A percentile compares a stretch with the other conserved stretches of the same genome.
Conservation (phyloP, 2,113 vertebrate species). For the Chlamydotis undulata region DNA sequence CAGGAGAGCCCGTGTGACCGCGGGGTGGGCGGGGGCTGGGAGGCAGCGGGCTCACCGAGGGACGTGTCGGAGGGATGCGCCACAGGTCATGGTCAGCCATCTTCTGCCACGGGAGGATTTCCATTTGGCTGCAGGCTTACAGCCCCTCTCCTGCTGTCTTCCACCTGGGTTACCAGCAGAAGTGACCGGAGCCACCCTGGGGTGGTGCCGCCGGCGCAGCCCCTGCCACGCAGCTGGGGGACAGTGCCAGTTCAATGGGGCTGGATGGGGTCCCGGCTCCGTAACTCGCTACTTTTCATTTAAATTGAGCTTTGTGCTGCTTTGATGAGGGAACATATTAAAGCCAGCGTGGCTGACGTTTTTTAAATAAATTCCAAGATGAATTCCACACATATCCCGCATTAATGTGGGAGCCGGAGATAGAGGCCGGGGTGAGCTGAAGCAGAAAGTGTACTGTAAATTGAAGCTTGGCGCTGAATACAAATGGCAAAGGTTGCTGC, state of each 20-base stretch:
- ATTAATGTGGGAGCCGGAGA: constrained; percentile 52
- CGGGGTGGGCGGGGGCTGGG: not conserved
- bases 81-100: fast-evolving
- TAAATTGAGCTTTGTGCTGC: constrained; percentile 43
- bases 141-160: not conserved
- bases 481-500: constrained; percentile 40
- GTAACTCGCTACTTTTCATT: constrained; percentile 23
- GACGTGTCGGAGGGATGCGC: fast-evolving
- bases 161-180: not conserved
- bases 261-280: not conserved
- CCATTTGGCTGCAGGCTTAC: not conserved
- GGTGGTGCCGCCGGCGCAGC: not conserved
- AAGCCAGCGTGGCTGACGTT: not conserved
- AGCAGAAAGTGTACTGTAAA: constrained; percentile 53
- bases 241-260: not conserved
- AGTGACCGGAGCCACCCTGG: not conserved
- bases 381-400: constrained; percentile 13
- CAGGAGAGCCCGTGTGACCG: too few species aligned
- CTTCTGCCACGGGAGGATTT: not conserved
- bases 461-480: constrained; percentile 53
- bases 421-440: constrained; percentile 30
- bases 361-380: constrained; percentile 44
- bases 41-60: fast-evolving
- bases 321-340: constrained; percentile 1
- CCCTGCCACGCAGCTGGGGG: not conserved